Percentiles rank a stretch among this genome's conserved stretches.
Conservation (phyloP, 1,140 invertebrate genomes). For the Contarinia nasturtii region DNA sequence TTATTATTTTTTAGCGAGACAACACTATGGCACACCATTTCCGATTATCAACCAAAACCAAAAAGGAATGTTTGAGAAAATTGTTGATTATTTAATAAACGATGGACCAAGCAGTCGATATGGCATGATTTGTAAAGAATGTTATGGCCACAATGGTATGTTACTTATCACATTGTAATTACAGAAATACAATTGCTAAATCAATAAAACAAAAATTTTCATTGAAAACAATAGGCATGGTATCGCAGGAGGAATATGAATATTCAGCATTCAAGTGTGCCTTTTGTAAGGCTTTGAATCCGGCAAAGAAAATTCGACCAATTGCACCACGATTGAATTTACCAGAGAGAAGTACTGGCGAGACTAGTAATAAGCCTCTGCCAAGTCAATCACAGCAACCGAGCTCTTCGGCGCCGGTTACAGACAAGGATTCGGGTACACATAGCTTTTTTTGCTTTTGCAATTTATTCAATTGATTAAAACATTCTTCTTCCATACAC, state of each 20-base stretch:
- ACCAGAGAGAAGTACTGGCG: too few species aligned
- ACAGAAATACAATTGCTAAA: neutral
- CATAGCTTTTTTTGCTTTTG: too few species aligned
- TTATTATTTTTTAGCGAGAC: too few species aligned
- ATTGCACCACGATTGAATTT: slow-evolving; percentile 34
- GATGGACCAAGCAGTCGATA: slow-evolving; percentile 89
- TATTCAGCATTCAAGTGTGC: slow-evolving; percentile 79
- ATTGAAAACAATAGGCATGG: slow-evolving; percentile 49
- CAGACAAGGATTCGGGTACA: neutral
- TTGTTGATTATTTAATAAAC: slow-evolving; percentile 86
- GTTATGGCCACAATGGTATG: slow-evolving; percentile 75
- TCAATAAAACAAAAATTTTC: slow-evolving; percentile 1
- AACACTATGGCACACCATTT: slow-evolving; percentile 11
- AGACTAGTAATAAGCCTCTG: too few species aligned
- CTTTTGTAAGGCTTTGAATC: slow-evolving; percentile 70
- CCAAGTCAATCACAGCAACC: neutral
- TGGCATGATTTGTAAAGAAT: slow-evolving; percentile 83
- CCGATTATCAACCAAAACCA: slow-evolving; percentile 28
- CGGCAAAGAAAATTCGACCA: slow-evolving; percentile 62
- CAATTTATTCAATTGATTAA: too few species aligned
- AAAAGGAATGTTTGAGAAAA: slow-evolving; percentile 53
- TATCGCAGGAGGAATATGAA: slow-evolving; percentile 89
- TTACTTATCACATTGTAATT: neutral
- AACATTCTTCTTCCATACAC: too few species aligned
- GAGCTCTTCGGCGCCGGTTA: neutral